Percentiles rank a stretch among this genome's conserved stretches.
Conservation (phyloP, 2,888 invertebrate genomes). For the Neoscelio sp. region DNA sequence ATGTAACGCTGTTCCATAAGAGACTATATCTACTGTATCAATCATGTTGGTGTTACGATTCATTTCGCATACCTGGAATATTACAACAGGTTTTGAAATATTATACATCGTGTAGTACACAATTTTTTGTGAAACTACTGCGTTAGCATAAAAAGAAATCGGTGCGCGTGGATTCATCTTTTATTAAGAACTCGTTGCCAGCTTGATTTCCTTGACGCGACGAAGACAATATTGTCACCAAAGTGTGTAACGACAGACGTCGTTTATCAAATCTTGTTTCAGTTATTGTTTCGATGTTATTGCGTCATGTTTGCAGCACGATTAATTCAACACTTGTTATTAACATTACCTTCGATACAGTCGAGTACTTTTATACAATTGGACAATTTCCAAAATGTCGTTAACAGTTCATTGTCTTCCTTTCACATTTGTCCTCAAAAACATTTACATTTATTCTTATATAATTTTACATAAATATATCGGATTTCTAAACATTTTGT, state of each 20-base stretch:
- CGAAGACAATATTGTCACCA: conserved; percentile 65
- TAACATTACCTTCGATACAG: background rate
- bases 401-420: no score
- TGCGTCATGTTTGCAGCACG: conserved; percentile 19
- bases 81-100: conserved; percentile 44
- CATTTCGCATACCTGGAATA: conserved; percentile 27
- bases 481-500: no score
- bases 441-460: no score
- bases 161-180: conserved; percentile 58
- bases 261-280: conserved; percentile 55
- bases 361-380: no score
- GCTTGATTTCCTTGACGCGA: conserved; percentile 66
- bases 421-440: no score
- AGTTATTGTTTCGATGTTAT: conserved; percentile 50
- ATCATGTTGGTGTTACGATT: conserved; percentile 7
- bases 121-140: conserved; percentile 35
- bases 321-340: conserved; percentile 18
- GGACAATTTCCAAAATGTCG: no score
- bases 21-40: conserved; percentile 3
- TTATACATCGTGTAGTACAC: conserved; percentile 30
- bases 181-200: conserved; percentile 52
- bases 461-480: no score
- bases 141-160: conserved; percentile 59
- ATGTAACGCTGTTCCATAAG: background rate
- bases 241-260: conserved; percentile 59